Base-by-base conservation (phyloP, 2,888 invertebrate genomes). In the Eilema caniola region DNA sequence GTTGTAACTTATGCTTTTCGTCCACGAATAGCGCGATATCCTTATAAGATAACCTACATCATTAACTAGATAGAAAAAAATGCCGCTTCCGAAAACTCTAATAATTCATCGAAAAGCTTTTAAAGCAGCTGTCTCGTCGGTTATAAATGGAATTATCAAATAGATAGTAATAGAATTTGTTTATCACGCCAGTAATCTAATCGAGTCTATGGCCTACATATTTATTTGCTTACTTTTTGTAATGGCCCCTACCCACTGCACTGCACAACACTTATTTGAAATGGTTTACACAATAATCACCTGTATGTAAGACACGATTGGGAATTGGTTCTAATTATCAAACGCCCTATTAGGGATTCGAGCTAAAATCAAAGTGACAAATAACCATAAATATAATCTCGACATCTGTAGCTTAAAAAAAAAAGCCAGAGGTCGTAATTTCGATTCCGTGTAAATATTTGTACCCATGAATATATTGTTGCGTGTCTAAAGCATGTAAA, bases 31-130 rank as follows among this genome's bases (percentile, higher is more conserved):
- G 28, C 3, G 28, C 28, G 28, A 33, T 61, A 31, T 33, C 33
- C 33, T 53, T n/a, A 53, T 20, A 53, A 53, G 53, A 53, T 53
- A 53, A 53, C 53, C 53, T n/a, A 62, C 33, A 62, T 62, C 33
- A 62, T 37, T 3, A 62, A 37, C 24, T 37, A 37, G 20, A 23
- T 14, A n/a, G 23, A 33, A 33, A 33, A 33, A 14, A 5, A 33
- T 62, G 37, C 14, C 33, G 8, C 37, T 62, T 62, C 24, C 23
- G 24, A 16, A 24, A 24, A 62, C 23, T 61, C 3, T 33, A 1
- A 23, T 16, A 33, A 62, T 24, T 62, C 62, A 62, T 16, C 37
- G 10, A 37, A 37, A 2, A 37, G 37, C 33, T 12, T 16, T 24
- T 37, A 53, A 53, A 20, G 10, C 53, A 47, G 47, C 20, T 53